Evolutionary conservation across 1,140 invertebrate species (phyloP), one percentile per base, ranked within the genome.

Genomic region (Cherax quadricarinatus): DNA sequence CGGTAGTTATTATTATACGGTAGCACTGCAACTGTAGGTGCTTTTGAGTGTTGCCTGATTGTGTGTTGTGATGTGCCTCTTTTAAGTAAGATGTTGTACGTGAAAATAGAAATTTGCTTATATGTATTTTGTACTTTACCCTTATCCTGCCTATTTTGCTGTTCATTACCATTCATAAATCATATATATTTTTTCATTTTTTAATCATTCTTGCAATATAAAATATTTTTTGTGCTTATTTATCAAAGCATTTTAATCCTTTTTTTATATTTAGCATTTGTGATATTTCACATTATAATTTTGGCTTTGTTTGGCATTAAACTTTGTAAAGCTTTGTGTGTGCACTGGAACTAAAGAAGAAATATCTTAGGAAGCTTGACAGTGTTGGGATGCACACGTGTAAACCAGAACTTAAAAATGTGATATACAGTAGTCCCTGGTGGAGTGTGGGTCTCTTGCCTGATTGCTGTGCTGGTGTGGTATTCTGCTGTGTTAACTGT

Each of bases 401-500:
- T 53, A 80, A 49, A 83, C 81, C 81, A 82, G 88, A 62, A 66
- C 78, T 83, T 89, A 86, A n/a, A 41, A 41, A 48, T 49, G 48
- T 73, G 41, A 57, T 83, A 66, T 89, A 41, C 30, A 41, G 30
- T 41, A 89, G 88, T 89, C 21, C 84, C 51, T 89, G 62, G 48
- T 53, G 80, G 57, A 41, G 30, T 48, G 51, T 81, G 62, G 60
- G 62, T 83, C 66, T 57, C 60, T 89, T 81, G 79, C 48, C 79
- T 70, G 60, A 66, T 80, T 70, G 60, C 88, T 87, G 62, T n/a
- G 80, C 81, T 83, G 70, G 60, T 83, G 60, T 89, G 80, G 21
- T 70, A 12, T 83, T 83, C 78, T 80, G 73, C 80, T 87, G 62
- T 92, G 85, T 92, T 92, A 92, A 92, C 60, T 81, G 78, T 88